Evolutionary conservation across 2,888 invertebrate genomes (phyloP).

Genomic region (Druceiella hillmani): DNA sequence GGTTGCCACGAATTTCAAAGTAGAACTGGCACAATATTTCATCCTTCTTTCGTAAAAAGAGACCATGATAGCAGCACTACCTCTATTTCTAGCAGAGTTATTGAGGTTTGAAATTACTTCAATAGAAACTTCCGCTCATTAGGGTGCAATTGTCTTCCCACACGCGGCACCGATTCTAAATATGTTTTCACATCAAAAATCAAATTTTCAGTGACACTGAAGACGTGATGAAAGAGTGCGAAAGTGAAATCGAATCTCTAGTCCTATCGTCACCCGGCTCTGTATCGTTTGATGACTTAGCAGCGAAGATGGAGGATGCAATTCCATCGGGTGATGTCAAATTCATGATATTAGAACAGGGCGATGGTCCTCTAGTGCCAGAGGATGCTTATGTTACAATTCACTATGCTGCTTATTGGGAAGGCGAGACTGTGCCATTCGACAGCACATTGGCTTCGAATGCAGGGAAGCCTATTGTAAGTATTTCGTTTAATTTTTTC

Average conservation of each 20-base stretch:
- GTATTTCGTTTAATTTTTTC: constrained; percentile 8
- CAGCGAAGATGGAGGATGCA: constrained; percentile 38
- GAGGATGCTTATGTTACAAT: constrained; percentile 36
- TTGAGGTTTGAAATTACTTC: no score
- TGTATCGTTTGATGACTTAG: constrained; percentile 34
- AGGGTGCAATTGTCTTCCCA: no score
- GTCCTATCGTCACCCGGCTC: constrained; percentile 40
- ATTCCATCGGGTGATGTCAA: constrained; percentile 37
- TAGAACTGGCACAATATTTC: no score
- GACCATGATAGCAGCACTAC: no score
- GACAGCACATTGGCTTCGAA: constrained; percentile 40
- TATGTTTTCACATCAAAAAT: no score
- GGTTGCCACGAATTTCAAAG: no score
- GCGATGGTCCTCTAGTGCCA: constrained; percentile 35
- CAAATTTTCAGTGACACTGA: constrained; percentile 34
- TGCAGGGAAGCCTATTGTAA: constrained; percentile 33
- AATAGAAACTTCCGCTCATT: no score
- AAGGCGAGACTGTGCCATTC: constrained; percentile 38
- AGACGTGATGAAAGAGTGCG: constrained; percentile 32
- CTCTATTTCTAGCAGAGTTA: no score
- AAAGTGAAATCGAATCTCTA: constrained; percentile 30
- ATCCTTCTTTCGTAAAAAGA: no score
- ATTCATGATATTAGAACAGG: constrained; percentile 41
- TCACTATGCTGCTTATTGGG: constrained; percentile 45
- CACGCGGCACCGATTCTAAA: no score